A percentile compares a stretch with the other conserved stretches of the same genome.
These are phyloP conservation scores for Sesamia inferens DNA, from an alignment of 2,888 invertebrate species.

Conservation along the genomic window DNA sequence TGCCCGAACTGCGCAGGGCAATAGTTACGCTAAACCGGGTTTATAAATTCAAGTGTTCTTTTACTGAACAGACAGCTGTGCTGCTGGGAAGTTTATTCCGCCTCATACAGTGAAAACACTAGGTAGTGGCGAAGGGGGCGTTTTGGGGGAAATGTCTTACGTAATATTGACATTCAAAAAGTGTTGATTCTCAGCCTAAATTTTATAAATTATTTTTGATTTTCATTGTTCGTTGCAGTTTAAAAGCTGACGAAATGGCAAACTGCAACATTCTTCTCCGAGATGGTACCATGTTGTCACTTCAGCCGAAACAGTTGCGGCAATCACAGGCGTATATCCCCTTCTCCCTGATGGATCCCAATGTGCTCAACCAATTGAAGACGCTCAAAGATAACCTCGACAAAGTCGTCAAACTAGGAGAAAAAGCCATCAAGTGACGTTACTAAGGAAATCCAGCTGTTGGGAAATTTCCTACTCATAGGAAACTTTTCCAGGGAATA, in stretches of 20 bases:
- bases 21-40: too few relatives aligned
- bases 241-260: constrained; percentile 88
- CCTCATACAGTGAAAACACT: too few relatives aligned
- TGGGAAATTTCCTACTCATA: constrained; percentile 30
- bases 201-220: too few relatives aligned
- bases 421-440: constrained; percentile 73
- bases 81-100: too few relatives aligned
- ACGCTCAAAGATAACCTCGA: constrained; percentile 88
- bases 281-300: constrained; percentile 91
- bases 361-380: constrained; percentile 85
- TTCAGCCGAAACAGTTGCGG: constrained; percentile 89
- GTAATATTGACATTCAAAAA: background rate
- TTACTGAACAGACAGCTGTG: too few relatives aligned
- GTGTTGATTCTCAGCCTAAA: too few relatives aligned
- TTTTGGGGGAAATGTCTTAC: too few relatives aligned
- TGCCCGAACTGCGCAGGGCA: background rate
- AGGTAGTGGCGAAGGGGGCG: too few relatives aligned
- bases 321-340: constrained; percentile 85
- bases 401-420: constrained; percentile 80
- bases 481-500: constrained; percentile 19
- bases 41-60: too few relatives aligned
- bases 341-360: constrained; percentile 82
- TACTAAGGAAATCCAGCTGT: constrained; percentile 16
- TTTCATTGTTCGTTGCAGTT: constrained; percentile 69
- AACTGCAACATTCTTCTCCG: constrained; percentile 92